phyloP scores from a whole-genome alignment of 1,140 invertebrate species.

The Odontomachus brunneus region DNA sequence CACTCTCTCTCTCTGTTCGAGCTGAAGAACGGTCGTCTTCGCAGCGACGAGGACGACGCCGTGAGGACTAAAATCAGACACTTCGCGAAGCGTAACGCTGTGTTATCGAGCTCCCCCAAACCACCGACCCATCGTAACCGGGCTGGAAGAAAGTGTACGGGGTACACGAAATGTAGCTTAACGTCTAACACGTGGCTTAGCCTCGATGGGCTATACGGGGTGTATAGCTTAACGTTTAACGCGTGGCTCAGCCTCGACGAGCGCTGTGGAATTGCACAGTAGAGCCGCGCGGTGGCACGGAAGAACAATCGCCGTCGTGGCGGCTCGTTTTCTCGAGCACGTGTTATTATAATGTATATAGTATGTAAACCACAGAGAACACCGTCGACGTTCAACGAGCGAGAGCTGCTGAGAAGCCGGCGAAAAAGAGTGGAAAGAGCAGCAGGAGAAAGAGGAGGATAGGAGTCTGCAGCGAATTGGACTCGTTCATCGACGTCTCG shows the following conservation, averaged over 20 bases:
- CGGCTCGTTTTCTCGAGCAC: conserved; percentile 42
- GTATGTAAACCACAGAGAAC: conserved; percentile 20
- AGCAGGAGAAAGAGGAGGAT: not conserved
- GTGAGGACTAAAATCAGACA: conserved; percentile 63
- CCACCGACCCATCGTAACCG: conserved; percentile 23
- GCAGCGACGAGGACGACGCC: conserved; percentile 18
- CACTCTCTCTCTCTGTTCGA: conserved; percentile 58
- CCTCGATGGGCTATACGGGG: conserved; percentile 5
- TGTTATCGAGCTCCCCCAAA: conserved; percentile 51
- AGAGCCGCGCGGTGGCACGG: conserved; percentile 54
- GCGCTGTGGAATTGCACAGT: conserved; percentile 68
- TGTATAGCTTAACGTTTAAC: conserved; percentile 49
- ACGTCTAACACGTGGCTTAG: conserved; percentile 45
- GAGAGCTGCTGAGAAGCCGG: conserved; percentile 30
- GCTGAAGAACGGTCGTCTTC: conserved; percentile 36
- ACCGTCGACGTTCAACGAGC: conserved; percentile 38
- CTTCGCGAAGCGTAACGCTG: conserved; percentile 60
- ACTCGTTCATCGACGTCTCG: conserved; percentile 8
- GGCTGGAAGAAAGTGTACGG: conserved; percentile 22
- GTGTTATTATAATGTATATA: conserved; percentile 67
- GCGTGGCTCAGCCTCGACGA: conserved; percentile 47
- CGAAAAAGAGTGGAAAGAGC: conserved; percentile 22
- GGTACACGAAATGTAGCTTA: conserved; percentile 8
- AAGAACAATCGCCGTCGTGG: conserved; percentile 53
- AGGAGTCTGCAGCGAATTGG: not conserved